These are phyloP conservation scores for Xyrichtys novacula DNA, from an alignment of 2,797 vertebrate species.

Conservation along the genomic window DNA sequence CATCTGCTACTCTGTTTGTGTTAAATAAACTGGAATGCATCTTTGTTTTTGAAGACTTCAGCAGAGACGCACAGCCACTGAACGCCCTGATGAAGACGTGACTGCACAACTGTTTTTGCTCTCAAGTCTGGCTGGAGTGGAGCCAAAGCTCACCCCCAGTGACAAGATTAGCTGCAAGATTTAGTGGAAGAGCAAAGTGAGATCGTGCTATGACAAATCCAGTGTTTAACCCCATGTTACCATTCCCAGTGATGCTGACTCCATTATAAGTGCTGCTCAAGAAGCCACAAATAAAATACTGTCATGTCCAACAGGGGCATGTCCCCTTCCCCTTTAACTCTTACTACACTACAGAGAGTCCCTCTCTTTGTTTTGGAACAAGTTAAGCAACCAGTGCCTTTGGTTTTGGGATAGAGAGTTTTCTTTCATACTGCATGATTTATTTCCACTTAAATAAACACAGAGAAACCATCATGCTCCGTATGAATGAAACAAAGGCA, in stretches of 20 bases:
- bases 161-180: constrained; percentile 46
- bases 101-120: constrained; percentile 33
- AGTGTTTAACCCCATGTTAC: constrained; percentile 39
- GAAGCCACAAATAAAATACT: constrained; percentile 31
- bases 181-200: constrained; percentile 46
- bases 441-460: constrained; percentile 70
- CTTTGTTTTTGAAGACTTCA: background rate
- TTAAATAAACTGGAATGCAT: constrained; percentile 16
- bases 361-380: constrained; percentile 25
- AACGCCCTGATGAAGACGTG: constrained; percentile 9
- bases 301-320: constrained; percentile 13
- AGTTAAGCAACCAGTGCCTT: constrained; percentile 36
- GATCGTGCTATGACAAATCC: constrained; percentile 45
- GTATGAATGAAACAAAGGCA: constrained; percentile 60
- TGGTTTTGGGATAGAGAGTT: constrained; percentile 32
- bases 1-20: constrained; percentile 18
- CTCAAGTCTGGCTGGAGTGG: constrained; percentile 25
- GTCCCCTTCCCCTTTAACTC: constrained; percentile 29
- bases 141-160: constrained; percentile 32
- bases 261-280: constrained; percentile 27
- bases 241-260: constrained; percentile 27
- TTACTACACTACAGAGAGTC: constrained; percentile 15
- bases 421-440: constrained; percentile 49
- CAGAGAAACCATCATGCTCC: constrained; percentile 26
- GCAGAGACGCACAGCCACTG: constrained; percentile 5